Evolutionary conservation across 2,888 invertebrate genomes (phyloP).

Genomic region (Apomyelois bistriatella): DNA sequence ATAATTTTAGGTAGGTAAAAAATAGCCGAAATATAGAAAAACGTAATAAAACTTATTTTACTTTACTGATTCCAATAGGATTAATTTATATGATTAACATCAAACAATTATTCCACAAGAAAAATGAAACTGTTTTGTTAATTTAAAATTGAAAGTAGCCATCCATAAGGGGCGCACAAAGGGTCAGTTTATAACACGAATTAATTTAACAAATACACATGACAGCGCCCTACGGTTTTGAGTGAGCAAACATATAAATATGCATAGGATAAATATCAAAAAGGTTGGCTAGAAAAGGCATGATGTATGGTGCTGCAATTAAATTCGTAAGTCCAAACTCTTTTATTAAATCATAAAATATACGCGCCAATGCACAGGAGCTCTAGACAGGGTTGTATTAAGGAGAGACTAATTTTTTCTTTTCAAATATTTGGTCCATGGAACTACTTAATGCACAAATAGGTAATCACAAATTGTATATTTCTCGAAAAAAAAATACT

Average conservation of each 20-base stretch:
- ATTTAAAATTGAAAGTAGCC: conserved; percentile 6
- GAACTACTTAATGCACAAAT: too few species aligned
- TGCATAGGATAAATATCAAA: conserved; percentile 70
- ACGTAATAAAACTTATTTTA: not conserved
- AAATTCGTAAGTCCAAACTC: conserved; percentile 67
- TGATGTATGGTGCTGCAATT: conserved; percentile 51
- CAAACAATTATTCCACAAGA: conserved; percentile 1
- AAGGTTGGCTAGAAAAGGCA: conserved; percentile 53
- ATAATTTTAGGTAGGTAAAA: too few species aligned
- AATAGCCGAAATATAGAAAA: too few species aligned
- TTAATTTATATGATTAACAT: conserved; percentile 23
- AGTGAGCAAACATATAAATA: conserved; percentile 72
- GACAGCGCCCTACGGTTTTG: conserved; percentile 50
- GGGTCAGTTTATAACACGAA: conserved; percentile 34
- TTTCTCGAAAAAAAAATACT: too few species aligned
- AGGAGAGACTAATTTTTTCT: not conserved
- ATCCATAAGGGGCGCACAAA: conserved; percentile 17
- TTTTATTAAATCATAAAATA: conserved; percentile 77
- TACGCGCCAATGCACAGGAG: conserved; percentile 42
- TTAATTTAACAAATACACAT: conserved; percentile 56
- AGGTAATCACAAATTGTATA: not conserved
- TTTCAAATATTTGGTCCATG: not conserved
- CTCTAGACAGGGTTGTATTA: conserved; percentile 26
- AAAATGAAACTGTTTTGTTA: conserved; percentile 7
- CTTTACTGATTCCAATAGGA: not conserved